Conservation (phyloP, 2,888 invertebrate species). For the Hyles lineata region DNA sequence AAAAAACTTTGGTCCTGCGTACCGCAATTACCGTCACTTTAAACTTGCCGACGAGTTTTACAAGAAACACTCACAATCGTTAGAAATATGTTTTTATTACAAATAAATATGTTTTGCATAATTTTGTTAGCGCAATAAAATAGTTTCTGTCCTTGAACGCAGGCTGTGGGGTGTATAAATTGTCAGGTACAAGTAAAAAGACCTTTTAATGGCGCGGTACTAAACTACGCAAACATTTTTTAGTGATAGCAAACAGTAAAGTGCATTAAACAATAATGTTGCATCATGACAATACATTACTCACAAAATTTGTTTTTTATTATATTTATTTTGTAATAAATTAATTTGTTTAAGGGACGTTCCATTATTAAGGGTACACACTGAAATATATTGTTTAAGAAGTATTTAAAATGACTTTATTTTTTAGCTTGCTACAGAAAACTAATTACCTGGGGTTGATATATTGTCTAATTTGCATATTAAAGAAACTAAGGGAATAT, state of each 20-base stretch:
- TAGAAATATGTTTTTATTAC: conserved; percentile 33
- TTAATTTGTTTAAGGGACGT: background rate
- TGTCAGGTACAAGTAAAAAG: conserved; percentile 8
- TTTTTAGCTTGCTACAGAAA: too few relatives aligned
- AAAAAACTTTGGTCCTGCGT: conserved; percentile 6
- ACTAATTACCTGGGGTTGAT: too few relatives aligned
- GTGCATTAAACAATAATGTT: conserved; percentile 8
- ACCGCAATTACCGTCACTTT: conserved; percentile 28
- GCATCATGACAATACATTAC: conserved; percentile 13
- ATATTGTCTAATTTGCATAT: too few relatives aligned
- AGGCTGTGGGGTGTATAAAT: conserved; percentile 9
- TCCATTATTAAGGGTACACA: background rate
- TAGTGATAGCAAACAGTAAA: conserved; percentile 18
- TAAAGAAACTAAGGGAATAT: too few relatives aligned
- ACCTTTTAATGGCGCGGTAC: conserved; percentile 9
- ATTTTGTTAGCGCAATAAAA: conserved; percentile 27
- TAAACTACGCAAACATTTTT: conserved; percentile 20
- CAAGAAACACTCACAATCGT: conserved; percentile 15
- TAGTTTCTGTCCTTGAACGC: conserved; percentile 13
- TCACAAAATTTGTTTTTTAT: background rate
- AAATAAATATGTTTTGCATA: conserved; percentile 32
- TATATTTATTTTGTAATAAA: background rate
- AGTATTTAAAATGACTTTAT: conserved; percentile 24
- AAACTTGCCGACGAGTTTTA: conserved; percentile 41
- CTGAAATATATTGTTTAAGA: conserved; percentile 1